A percentile compares a stretch with the other conserved stretches of the same genome.
Evolutionary conservation across 2,113 vertebrate genomes (phyloP).

Genomic region (Tenrec ecaudatus): DNA sequence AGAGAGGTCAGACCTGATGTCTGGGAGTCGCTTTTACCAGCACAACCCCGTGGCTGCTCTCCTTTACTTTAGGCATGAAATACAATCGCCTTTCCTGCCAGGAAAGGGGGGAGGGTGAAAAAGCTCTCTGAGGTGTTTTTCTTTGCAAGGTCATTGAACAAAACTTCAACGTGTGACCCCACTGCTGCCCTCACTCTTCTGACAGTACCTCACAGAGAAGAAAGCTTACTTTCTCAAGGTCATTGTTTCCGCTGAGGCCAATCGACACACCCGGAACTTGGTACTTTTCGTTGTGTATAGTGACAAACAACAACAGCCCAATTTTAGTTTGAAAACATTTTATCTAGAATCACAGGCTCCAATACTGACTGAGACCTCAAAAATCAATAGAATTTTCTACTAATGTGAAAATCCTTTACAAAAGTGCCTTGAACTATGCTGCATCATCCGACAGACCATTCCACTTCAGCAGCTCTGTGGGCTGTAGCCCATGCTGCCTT

Average conservation of each 20-base stretch:
- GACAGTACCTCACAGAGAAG: background rate
- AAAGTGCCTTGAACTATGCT: conserved; percentile 2
- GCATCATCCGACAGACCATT: conserved; percentile 21
- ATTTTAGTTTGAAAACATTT: background rate
- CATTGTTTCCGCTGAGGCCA: background rate
- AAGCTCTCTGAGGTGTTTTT: background rate
- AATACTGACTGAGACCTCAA: conserved; percentile 1
- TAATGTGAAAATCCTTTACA: background rate
- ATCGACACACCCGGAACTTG: background rate
- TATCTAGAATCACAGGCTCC: background rate
- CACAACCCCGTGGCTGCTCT: background rate
- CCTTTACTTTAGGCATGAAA: background rate
- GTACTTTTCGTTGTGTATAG: background rate
- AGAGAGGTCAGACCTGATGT: background rate
- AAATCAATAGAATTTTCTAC: conserved; percentile 19
- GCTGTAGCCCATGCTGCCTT: background rate
- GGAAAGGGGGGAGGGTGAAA: background rate
- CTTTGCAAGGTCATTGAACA: background rate
- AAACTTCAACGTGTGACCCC: background rate
- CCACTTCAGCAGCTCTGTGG: background rate
- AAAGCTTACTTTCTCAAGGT: background rate
- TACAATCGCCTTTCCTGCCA: background rate
- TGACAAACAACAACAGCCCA: background rate
- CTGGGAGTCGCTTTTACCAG: background rate
- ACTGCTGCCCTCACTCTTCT: background rate